Percentiles rank a stretch among this genome's conserved stretches.
Evolutionary conservation across 2,888 invertebrate genomes (phyloP).

Genomic region (Hirtodrosophila trivittata): DNA sequence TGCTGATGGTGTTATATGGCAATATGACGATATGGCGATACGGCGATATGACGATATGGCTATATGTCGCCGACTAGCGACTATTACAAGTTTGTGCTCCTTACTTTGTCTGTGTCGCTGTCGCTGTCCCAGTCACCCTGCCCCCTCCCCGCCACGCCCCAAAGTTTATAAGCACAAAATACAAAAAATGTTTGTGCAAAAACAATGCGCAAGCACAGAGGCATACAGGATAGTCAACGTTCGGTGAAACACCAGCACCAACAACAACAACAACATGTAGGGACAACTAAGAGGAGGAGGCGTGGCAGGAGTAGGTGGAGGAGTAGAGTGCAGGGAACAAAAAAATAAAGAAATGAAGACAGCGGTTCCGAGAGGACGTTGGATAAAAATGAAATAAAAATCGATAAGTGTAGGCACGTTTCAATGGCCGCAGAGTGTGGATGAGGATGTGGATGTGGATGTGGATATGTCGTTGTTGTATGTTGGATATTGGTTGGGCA

Average conservation of each 20-base stretch:
- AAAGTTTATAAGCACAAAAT: conserved; percentile 62
- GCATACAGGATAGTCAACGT: conserved; percentile 37
- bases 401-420: conserved; percentile 80
- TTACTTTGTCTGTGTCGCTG: conserved; percentile 5
- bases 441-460: conserved; percentile 8
- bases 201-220: conserved; percentile 58
- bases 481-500: background rate
- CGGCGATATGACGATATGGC: conserved; percentile 78
- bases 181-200: conserved; percentile 72
- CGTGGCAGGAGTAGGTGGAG: background rate
- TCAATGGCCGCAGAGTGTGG: conserved; percentile 43
- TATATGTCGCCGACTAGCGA: conserved; percentile 76
- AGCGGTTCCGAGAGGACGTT: conserved; percentile 22
- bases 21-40: conserved; percentile 80
- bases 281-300: conserved; percentile 1
- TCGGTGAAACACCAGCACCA: conserved; percentile 15
- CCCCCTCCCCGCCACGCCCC: conserved; percentile 31
- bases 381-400: conserved; percentile 81
- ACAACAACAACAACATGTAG: conserved; percentile 10
- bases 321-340: conserved; percentile 8
- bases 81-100: conserved; percentile 26
- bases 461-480: conserved; percentile 4
- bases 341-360: conserved; percentile 32
- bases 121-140: conserved; percentile 3
- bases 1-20: conserved; percentile 79